Percentiles rank a stretch among this genome's conserved stretches.
phyloP scores from a whole-genome alignment of 2,888 invertebrate species.

The Andrena flavipes region DNA sequence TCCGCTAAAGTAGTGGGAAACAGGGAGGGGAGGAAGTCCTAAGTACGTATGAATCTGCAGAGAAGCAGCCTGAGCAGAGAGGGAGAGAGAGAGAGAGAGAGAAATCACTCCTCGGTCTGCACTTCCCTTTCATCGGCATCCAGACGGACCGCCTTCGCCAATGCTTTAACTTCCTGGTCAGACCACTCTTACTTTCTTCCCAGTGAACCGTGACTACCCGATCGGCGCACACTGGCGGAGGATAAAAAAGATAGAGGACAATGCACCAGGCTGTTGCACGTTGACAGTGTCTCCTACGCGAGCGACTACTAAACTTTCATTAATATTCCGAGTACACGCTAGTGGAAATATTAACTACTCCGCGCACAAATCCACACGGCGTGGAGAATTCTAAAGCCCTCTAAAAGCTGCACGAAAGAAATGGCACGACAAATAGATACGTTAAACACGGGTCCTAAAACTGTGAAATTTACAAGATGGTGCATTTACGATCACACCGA shows the following conservation, averaged over 20 bases:
- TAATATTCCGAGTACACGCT: neutral
- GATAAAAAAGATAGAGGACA: slow-evolving; percentile 14
- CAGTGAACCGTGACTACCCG: slow-evolving; percentile 55
- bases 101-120: slow-evolving; percentile 40
- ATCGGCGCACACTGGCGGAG: slow-evolving; percentile 13
- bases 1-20: neutral
- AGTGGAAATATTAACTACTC: no score
- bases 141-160: slow-evolving; percentile 75
- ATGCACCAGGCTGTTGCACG: slow-evolving; percentile 1
- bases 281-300: slow-evolving; percentile 1
- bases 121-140: slow-evolving; percentile 83
- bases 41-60: slow-evolving; percentile 22
- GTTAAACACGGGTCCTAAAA: no score
- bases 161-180: slow-evolving; percentile 75
- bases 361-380: no score
- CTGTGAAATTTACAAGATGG: no score
- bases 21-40: slow-evolving; percentile 40
- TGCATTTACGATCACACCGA: no score
- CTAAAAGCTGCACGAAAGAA: no score
- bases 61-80: neutral
- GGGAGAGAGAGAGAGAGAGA: slow-evolving; percentile 52
- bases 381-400: no score
- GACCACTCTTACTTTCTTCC: slow-evolving; percentile 81
- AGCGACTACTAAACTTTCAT: no score
- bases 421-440: no score